Base-by-base conservation (phyloP, 2,888 invertebrate genomes). In the Netelia virgata region DNA sequence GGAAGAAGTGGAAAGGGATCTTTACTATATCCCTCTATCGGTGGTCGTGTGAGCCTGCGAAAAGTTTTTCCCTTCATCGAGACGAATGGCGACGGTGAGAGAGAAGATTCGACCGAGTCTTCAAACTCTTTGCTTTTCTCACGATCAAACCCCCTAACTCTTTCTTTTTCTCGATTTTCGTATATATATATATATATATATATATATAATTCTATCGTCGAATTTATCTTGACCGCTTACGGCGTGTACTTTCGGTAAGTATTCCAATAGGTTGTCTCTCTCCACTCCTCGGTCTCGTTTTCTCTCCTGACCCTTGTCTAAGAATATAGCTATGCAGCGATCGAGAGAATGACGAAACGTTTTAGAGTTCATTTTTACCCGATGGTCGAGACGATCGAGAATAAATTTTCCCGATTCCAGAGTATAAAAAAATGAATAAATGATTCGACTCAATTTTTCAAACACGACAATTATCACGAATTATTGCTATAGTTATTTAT, bases 231-330 rank as follows among this genome's bases (percentile, higher is more conserved):
- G 55, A 55, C 53, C 75, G 75, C 69, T 63, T 70, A 69, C 69
- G 23, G 41, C 78, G 23, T 70, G 81, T 82, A 75, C 81, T 82
- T 75, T 70, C 69, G 69, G 68, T 82, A 75, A 82, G 75, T 76
- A 75, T 75, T 75, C 75, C 55, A 75, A 75, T 75, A 82, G 47
- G 16, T 68, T 43, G 50, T 50, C 20, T 53, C 20, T 36, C 28
- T 63, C 11, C 11, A 9, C 36, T 20, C 47, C 61, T 73, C 70
- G 55, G n/a, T 14, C 68, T 61, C 63, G 63, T 72, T 55, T 64
- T 55, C 18, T 11, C 16, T 16, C 1, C 28, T 50, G 43, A 16
- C 53, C 18, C 41, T 14, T 53, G 61, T 16, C 23, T n/a, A 64
- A 18, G 5, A 64, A 53, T 18, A 64, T 14, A 59, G 11, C 23